These are phyloP conservation scores for Neuroterus valhalla DNA, from an alignment of 1,140 invertebrate species.

Conservation along the genomic window DNA sequence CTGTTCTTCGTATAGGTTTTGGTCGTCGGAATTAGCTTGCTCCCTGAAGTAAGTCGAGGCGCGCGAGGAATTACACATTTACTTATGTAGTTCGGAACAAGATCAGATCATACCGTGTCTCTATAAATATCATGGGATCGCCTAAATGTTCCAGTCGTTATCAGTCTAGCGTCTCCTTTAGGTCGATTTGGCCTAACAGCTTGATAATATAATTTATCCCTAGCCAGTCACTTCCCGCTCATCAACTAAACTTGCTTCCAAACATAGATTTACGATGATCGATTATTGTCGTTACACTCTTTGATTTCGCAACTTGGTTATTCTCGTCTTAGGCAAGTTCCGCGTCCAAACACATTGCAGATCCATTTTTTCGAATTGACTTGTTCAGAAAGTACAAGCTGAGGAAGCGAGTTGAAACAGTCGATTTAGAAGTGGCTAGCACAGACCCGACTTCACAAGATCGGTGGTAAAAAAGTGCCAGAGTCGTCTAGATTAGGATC, in stretches of 20 bases:
- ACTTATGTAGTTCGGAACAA: slow-evolving; percentile 22
- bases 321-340: neutral
- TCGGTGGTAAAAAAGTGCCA: slow-evolving; percentile 81
- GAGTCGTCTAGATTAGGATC: slow-evolving; percentile 80
- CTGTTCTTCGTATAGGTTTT: no score
- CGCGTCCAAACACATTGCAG: no score
- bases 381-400: neutral
- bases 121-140: slow-evolving; percentile 23
- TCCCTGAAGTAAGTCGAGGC: slow-evolving; percentile 3
- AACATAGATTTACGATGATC: neutral
- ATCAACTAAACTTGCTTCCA: slow-evolving; percentile 23
- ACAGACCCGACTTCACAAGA: slow-evolving; percentile 73
- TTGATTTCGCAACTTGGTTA: neutral
- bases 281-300: slow-evolving; percentile 41
- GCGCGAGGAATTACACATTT: neutral
- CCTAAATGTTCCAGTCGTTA: slow-evolving; percentile 43
- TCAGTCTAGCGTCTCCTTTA: slow-evolving; percentile 58
- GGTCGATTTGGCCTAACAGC: slow-evolving; percentile 53
- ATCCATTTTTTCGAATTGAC: neutral
- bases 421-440: slow-evolving; percentile 70
- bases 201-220: slow-evolving; percentile 54
- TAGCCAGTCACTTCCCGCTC: slow-evolving; percentile 51
- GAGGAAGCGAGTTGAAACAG: neutral
- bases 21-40: neutral
- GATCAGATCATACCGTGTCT: slow-evolving; percentile 15